Conservation (phyloP, 2,113 vertebrate genomes). For the Xiphophorus couchianus region DNA sequence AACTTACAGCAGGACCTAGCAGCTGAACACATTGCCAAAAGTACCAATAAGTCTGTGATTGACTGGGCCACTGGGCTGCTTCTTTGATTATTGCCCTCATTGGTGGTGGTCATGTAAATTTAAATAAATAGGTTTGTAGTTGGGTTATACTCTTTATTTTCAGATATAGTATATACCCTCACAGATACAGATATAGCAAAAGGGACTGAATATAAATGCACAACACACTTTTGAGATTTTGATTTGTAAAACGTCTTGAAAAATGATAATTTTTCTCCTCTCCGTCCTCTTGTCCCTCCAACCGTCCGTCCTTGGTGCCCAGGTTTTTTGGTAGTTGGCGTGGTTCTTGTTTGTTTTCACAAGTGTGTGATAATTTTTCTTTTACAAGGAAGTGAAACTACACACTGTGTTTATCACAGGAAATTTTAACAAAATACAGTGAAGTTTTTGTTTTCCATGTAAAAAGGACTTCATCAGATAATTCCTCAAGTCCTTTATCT, state of each 20-base stretch:
- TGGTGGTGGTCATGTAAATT: not conserved
- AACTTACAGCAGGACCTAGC: too few species aligned
- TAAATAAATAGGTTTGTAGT: not conserved
- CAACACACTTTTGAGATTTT: not conserved
- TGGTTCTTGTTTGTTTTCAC: constrained; percentile 87
- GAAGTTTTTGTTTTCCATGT: too few species aligned
- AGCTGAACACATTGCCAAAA: too few species aligned
- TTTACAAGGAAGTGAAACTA: too few species aligned
- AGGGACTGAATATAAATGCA: not conserved
- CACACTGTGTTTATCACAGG: too few species aligned
- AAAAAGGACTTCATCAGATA: too few species aligned
- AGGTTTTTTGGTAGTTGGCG: constrained; percentile 81
- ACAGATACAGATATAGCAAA: not conserved
- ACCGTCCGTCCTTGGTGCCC: constrained; percentile 69
- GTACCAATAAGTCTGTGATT: too few species aligned
- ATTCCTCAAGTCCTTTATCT: too few species aligned
- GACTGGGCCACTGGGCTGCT: too few species aligned
- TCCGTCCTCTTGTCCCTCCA: constrained; percentile 63
- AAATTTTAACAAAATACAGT: too few species aligned
- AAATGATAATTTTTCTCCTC: constrained; percentile 4
- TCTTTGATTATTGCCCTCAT: not conserved
- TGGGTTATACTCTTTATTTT: not conserved
- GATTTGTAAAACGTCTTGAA: not conserved
- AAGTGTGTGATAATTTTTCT: too few species aligned
- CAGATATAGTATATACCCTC: not conserved